Conservation (phyloP, 2,797 vertebrate species). For the Spea hammondii region DNA sequence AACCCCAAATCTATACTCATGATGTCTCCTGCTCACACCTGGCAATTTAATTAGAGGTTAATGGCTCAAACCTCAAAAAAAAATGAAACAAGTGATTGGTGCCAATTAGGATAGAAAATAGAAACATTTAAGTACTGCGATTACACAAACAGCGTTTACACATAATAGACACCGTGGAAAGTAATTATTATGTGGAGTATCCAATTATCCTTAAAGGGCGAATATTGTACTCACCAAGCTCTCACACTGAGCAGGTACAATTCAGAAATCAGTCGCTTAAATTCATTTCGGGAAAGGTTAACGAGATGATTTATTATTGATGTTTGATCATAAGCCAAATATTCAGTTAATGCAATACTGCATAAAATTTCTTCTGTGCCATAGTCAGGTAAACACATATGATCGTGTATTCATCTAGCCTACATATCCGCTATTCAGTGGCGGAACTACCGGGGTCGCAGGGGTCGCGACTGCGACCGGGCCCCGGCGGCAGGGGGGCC, state of each 20-base stretch:
- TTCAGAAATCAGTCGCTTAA: conserved; percentile 20
- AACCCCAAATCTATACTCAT: conserved; percentile 62
- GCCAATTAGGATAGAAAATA: conserved; percentile 50
- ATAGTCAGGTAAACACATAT: not conserved
- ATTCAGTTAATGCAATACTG: not conserved
- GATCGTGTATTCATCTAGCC: no score
- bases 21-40: conserved; percentile 55
- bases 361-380: not conserved
- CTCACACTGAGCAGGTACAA: conserved; percentile 44
- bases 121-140: conserved; percentile 45
- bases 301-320: conserved; percentile 44
- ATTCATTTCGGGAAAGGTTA: conserved; percentile 30
- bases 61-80: conserved; percentile 46
- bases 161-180: conserved; percentile 46
- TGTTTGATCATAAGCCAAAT: conserved; percentile 2
- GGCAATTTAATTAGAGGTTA: conserved; percentile 48
- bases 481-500: no score
- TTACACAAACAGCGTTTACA: conserved; percentile 47
- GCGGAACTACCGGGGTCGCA: no score
- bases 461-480: no score
- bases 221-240: conserved; percentile 39
- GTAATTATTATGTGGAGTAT: conserved; percentile 40
- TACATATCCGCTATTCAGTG: no score
- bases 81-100: conserved; percentile 43
- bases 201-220: conserved; percentile 38